Evolutionary conservation across 2,113 vertebrate genomes (phyloP).

Genomic region (Synchiropus splendidus): DNA sequence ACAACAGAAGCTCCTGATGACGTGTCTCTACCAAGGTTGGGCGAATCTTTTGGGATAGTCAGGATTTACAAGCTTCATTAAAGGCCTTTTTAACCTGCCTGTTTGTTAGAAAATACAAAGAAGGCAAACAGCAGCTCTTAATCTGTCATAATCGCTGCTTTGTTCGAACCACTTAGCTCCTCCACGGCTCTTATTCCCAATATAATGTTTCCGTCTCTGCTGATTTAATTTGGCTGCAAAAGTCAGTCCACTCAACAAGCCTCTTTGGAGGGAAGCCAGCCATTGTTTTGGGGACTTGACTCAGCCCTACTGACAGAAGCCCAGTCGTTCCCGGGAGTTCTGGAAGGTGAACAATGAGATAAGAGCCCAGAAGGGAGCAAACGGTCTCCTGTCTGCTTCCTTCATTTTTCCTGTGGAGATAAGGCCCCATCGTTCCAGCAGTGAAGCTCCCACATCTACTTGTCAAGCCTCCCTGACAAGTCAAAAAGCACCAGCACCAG

Average conservation of each 20-base stretch:
- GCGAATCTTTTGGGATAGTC: no score
- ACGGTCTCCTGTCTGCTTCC: neutral
- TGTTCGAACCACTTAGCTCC: constrained; percentile 16
- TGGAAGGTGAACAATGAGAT: constrained; percentile 28
- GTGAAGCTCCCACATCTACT: constrained; percentile 7
- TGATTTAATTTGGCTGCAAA: constrained; percentile 37
- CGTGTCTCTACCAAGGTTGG: no score
- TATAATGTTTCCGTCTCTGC: constrained; percentile 17
- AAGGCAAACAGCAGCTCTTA: constrained; percentile 5
- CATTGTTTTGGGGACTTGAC: constrained; percentile 37
- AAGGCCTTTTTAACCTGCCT: no score
- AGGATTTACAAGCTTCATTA: no score
- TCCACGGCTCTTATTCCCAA: constrained; percentile 13
- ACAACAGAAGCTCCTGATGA: no score
- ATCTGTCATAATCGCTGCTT: constrained; percentile 1
- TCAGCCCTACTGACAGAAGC: constrained; percentile 2
- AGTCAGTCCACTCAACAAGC: constrained; percentile 26
- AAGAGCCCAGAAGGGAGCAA: constrained; percentile 3
- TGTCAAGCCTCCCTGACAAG: neutral
- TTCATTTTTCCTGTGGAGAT: constrained; percentile 8
- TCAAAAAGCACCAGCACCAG: neutral
- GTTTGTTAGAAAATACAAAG: constrained; percentile 1
- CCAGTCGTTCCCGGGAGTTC: constrained; percentile 15
- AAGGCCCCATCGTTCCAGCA: constrained; percentile 8
- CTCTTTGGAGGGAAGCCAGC: constrained; percentile 36